Conservation (phyloP, 1,140 invertebrate genomes). For the Drosophila orosa region DNA sequence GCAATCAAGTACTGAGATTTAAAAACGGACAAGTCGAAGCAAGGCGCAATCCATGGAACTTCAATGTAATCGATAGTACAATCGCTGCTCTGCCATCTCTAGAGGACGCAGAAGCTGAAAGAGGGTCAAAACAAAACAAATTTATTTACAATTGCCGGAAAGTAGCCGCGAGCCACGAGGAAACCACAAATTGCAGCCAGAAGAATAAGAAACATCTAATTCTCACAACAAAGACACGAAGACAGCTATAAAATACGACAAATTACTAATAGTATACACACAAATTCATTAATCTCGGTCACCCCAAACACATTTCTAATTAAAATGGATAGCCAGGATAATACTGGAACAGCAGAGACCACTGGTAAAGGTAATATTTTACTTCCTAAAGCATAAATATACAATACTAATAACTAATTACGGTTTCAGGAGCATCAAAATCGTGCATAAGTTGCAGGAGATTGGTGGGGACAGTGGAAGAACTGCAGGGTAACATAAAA, state of each 20-base stretch:
- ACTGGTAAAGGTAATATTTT: not conserved
- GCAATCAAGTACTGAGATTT: not conserved
- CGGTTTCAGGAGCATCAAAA: not conserved
- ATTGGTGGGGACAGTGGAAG: not conserved
- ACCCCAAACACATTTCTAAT: too few relatives aligned
- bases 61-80: not conserved
- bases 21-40: not conserved
- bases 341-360: not conserved
- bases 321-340: not conserved
- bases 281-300: too few relatives aligned
- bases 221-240: not conserved
- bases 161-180: too few relatives aligned
- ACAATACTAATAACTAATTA: not conserved
- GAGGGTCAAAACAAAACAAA: not conserved
- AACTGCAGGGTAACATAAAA: not conserved
- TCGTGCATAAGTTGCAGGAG: not conserved
- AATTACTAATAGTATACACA: too few relatives aligned
- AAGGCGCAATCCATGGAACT: not conserved
- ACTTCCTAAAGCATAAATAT: not conserved
- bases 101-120: too few relatives aligned
- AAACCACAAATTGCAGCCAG: not conserved
- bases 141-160: not conserved
- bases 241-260: not conserved
- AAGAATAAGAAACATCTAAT: not conserved
- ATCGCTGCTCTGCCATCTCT: not conserved